Evolutionary conservation across 2,888 invertebrate species (phyloP).

Genomic region (Mythimna impura): DNA sequence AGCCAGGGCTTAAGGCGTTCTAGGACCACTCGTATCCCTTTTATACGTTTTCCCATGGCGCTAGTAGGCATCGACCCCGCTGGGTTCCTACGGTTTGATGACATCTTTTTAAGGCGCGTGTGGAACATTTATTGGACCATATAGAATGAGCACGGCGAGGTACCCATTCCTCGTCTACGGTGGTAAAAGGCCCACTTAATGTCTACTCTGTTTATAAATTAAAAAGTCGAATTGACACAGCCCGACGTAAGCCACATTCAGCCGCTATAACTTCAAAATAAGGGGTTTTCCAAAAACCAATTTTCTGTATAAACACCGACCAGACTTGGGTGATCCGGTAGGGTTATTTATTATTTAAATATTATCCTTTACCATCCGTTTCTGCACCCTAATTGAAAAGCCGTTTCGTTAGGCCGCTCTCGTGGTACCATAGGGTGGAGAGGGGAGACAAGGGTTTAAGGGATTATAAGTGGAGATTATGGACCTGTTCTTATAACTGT

Average conservation of each 20-base stretch:
- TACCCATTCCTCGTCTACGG: too few relatives aligned
- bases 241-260: conserved; percentile 14
- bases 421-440: not conserved
- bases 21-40: too few relatives aligned
- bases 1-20: too few relatives aligned
- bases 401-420: conserved; percentile 37
- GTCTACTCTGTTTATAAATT: conserved; percentile 7
- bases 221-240: conserved; percentile 25
- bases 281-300: conserved; percentile 68
- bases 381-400: conserved; percentile 58
- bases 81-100: too few relatives aligned
- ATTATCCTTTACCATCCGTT: conserved; percentile 62
- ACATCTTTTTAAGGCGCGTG: too few relatives aligned
- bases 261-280: conserved; percentile 39
- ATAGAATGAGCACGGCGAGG: too few relatives aligned
- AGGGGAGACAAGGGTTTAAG: not conserved
- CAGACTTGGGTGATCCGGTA: conserved; percentile 52
- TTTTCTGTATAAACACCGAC: conserved; percentile 73
- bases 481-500: conserved; percentile 23
- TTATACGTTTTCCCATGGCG: too few relatives aligned
- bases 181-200: not conserved
- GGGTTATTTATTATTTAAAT: conserved; percentile 74
- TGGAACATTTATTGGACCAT: too few relatives aligned
- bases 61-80: too few relatives aligned
- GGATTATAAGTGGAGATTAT: conserved; percentile 34